Evolutionary conservation across 2,888 invertebrate species (phyloP), one percentile per base, ranked within the genome.

Genomic region (Buathra laborator): DNA sequence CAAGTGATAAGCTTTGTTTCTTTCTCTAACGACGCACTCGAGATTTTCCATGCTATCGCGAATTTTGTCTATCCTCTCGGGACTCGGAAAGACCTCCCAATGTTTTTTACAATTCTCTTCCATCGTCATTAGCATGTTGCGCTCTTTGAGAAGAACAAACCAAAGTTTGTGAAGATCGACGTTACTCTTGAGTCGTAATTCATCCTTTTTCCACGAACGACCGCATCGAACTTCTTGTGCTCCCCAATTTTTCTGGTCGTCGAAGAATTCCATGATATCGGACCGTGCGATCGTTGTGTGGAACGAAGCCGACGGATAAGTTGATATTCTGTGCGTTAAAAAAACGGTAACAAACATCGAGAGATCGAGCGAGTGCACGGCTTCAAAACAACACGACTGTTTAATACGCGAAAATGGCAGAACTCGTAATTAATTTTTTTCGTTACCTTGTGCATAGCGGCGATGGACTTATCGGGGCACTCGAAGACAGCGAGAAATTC

Each of bases 111-210:
- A 96, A 93, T 97, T 97, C 86, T 98, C 96, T 94, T 99, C 98
- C 99, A 99, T 99, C 1, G 99, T 99, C 86, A 98, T 94, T 19
- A 99, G 95, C 99, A 99, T 99, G 94, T 99, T 99, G 77, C 97
- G 95, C 94, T 99, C 99, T 94, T 99, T 99, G 75, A 99, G 94
- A 80, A 99, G 94, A 43, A 96, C 92, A 91, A 95, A 99, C 99
- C 99, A 99, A 83, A 99, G 94, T 94, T 99, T 99, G 93, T 99
- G 99, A 81, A 99, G 95, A 94, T 99, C 99, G 71, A 96, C 95
- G 93, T 99, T 99, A 67, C 98, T 98, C 94, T 99, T 99, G 68
- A 99, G 96, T 90, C 99, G 95, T 24, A 99, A 94, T 94, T 99
- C 99, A 87, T 99, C 99, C 79, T 95, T 94, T 84, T 94, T 96